A percentile compares a stretch with the other conserved stretches of the same genome.
phyloP scores from a whole-genome alignment of 2,797 vertebrate species.

The Rhinella marina region DNA sequence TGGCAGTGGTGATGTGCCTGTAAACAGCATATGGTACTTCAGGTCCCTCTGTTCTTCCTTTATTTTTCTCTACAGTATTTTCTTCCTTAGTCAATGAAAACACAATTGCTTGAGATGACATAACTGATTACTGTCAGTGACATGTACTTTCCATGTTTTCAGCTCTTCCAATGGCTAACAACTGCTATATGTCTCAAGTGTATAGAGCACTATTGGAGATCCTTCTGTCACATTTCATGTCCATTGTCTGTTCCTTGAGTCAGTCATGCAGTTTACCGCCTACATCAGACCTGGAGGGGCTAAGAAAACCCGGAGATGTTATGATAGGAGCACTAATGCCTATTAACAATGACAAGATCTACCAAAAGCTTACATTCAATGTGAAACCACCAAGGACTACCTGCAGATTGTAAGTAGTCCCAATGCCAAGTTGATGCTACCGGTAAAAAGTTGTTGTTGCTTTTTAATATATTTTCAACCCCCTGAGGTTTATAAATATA shows the following conservation, averaged over 20 bases:
- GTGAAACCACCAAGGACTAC: background rate
- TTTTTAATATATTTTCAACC: no score
- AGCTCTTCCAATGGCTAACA: background rate
- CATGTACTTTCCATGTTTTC: background rate
- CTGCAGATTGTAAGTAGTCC: constrained; percentile 1
- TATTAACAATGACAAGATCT: background rate
- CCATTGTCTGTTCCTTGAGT: constrained; percentile 84
- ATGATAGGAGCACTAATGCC: background rate
- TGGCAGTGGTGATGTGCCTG: no score
- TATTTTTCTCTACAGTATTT: no score
- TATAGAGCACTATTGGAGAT: background rate
- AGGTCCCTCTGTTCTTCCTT: no score
- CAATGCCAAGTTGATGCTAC: no score
- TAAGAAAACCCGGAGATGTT: constrained; percentile 15
- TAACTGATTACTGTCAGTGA: no score
- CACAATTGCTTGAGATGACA: no score
- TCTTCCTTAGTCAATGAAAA: no score
- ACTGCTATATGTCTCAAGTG: background rate
- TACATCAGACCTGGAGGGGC: constrained; percentile 63
- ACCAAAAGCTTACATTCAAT: background rate
- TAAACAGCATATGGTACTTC: no score
- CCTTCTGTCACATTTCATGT: constrained; percentile 60
- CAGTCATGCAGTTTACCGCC: constrained; percentile 73
- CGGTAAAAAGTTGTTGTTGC: no score
- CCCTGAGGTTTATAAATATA: no score